Conservation (phyloP, 92 coral and sea anemone species). For the Phenganax stokvisi region DNA sequence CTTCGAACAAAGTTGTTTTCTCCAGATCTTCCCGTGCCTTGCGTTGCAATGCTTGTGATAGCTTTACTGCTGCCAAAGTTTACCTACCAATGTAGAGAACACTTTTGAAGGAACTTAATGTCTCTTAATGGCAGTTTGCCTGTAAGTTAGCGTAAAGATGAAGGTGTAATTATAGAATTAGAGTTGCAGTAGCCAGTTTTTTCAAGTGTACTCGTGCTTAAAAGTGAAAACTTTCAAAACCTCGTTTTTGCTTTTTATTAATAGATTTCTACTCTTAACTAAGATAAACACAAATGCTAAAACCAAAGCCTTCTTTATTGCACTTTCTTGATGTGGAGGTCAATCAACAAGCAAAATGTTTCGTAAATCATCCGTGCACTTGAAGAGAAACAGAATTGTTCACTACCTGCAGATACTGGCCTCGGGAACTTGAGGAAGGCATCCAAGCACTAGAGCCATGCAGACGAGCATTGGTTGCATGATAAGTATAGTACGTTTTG, state of each 20-base stretch:
- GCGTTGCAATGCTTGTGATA: slow-evolving; percentile 32
- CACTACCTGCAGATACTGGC: slow-evolving; percentile 26
- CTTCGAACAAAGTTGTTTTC: slow-evolving; percentile 29
- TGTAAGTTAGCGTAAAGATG: not conserved
- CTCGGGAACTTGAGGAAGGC: not conserved
- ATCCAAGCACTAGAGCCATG: slow-evolving; percentile 38
- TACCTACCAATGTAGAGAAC: not conserved
- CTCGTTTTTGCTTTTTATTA: no score
- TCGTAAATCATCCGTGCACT: not conserved
- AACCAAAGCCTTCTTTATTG: no score
- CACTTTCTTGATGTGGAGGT: not conserved
- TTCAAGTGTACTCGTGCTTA: no score
- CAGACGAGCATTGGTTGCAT: slow-evolving; percentile 1
- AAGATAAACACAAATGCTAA: no score
- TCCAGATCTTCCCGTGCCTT: slow-evolving; percentile 19
- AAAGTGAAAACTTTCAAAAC: no score
- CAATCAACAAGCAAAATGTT: not conserved
- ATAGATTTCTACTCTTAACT: no score
- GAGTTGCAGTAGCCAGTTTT: no score
- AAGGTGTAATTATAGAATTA: not conserved
- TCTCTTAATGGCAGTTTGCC: not conserved
- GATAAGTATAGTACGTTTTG: not conserved
- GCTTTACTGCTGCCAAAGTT: not conserved
- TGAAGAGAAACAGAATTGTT: no score
- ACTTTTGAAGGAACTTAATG: not conserved